Evolutionary conservation across 2,888 invertebrate species (phyloP).

Genomic region (Drosophila lutescens): DNA sequence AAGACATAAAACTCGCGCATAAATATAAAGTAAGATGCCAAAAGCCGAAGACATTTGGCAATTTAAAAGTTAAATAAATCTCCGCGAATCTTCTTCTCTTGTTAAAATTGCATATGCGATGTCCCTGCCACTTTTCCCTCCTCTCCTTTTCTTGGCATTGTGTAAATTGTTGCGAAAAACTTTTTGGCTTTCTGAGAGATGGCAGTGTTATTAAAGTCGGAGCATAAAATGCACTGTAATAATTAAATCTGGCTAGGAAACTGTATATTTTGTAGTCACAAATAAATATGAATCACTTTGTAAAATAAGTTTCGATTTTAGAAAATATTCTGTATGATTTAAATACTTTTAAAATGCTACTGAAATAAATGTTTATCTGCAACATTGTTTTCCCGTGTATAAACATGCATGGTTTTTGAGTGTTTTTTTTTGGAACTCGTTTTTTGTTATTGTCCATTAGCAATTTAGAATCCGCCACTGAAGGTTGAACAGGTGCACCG

Average conservation of each 20-base stretch:
- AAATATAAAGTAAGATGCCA: conserved; percentile 55
- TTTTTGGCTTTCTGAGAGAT: conserved; percentile 55
- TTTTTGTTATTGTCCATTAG: conserved; percentile 53
- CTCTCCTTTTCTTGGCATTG: conserved; percentile 33
- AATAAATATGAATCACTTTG: too few species aligned
- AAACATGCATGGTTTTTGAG: not conserved
- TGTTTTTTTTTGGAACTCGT: not conserved
- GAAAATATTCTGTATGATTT: too few species aligned
- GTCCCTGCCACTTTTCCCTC: conserved; percentile 15
- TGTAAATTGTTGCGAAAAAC: conserved; percentile 59
- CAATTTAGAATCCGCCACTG: conserved; percentile 55
- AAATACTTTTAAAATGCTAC: too few species aligned
- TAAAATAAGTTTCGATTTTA: too few species aligned
- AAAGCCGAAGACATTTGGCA: conserved; percentile 59
- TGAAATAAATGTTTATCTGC: too few species aligned
- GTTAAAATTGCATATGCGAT: conserved; percentile 44
- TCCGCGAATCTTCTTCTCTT: conserved; percentile 12
- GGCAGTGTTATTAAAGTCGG: conserved; percentile 54
- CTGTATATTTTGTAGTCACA: not conserved
- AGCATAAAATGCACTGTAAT: conserved; percentile 32
- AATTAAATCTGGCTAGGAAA: conserved; percentile 25
- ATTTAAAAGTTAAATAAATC: conserved; percentile 73
- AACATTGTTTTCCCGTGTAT: too few species aligned
- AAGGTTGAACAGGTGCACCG: conserved; percentile 40
- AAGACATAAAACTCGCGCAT: conserved; percentile 52